Percentiles rank a stretch among this genome's conserved stretches.
phyloP scores from a whole-genome alignment of 2,888 invertebrate species.

The Seladonia tumulorum region DNA sequence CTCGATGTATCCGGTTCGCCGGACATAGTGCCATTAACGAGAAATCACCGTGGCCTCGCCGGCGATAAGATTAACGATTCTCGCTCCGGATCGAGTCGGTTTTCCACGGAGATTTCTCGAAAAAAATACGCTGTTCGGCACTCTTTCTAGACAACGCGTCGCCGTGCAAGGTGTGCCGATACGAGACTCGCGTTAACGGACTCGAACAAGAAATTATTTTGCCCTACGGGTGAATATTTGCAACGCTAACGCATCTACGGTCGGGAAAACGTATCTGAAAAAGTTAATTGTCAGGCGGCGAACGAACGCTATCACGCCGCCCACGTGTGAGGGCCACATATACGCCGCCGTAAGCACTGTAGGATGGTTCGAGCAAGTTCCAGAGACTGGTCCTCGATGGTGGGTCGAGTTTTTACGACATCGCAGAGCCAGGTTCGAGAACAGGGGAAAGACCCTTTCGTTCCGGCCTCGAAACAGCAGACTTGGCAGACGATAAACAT shows the following conservation, averaged over 20 bases:
- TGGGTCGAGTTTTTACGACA: slow-evolving; percentile 32
- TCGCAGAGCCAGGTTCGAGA: neutral
- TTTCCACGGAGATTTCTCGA: neutral
- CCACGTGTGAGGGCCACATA: neutral
- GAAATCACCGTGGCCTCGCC: neutral
- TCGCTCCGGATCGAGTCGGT: neutral
- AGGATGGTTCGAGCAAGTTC: slow-evolving; percentile 15
- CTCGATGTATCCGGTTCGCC: neutral
- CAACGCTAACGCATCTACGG: neutral
- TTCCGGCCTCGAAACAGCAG: neutral
- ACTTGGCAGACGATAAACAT: neutral
- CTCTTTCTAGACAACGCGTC: neutral
- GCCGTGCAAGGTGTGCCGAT: neutral
- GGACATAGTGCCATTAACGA: neutral
- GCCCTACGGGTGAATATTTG: too few relatives aligned
- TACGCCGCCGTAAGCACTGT: neutral
- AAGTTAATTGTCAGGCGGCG: neutral
- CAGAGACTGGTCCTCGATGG: neutral
- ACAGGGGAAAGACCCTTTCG: neutral
- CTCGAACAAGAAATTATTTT: too few relatives aligned
- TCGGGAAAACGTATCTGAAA: neutral
- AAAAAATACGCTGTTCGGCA: neutral
- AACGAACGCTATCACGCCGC: neutral
- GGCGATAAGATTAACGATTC: neutral
- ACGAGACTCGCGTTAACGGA: neutral